Conservation (phyloP, 2,888 invertebrate genomes). For the Escarpia spicata region DNA sequence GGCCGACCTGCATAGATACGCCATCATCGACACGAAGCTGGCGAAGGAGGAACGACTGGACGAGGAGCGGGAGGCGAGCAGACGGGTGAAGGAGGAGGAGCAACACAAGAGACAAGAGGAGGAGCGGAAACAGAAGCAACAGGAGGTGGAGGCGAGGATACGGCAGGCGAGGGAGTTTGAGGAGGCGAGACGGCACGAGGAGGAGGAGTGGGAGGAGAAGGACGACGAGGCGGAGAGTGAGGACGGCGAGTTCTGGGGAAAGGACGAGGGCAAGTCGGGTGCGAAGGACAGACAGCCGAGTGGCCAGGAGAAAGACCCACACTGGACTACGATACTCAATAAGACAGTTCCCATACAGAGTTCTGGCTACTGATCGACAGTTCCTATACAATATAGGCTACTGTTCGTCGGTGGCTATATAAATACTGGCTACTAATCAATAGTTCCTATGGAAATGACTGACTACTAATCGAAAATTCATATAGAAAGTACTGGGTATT, state of each 20-base stretch:
- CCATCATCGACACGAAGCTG: slow-evolving; percentile 34
- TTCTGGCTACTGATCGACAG: not conserved
- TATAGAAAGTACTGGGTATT: too few species aligned
- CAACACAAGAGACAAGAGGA: not conserved
- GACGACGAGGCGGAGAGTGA: slow-evolving; percentile 17
- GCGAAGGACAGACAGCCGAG: not conserved
- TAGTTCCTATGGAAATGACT: too few species aligned
- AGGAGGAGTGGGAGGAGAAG: slow-evolving; percentile 8
- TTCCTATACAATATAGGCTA: too few species aligned
- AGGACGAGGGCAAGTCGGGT: not conserved
- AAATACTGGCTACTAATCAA: too few species aligned
- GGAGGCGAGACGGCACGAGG: slow-evolving; percentile 19
- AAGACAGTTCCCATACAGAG: not conserved
- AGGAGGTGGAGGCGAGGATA: slow-evolving; percentile 20
- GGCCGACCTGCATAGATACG: slow-evolving; percentile 38
- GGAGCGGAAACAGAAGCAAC: slow-evolving; percentile 13
- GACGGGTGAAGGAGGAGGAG: slow-evolving; percentile 17
- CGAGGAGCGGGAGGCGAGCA: not conserved
- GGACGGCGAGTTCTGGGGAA: not conserved
- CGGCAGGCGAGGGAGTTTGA: slow-evolving; percentile 19
- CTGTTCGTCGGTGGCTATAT: too few species aligned
- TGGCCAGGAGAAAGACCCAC: not conserved
- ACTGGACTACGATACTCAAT: slow-evolving; percentile 1
- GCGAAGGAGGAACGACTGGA: not conserved
- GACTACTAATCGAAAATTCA: too few species aligned